These are phyloP conservation scores for Loris lydekkerianus DNA, from an alignment of 2,797 vertebrate species.

Conservation along the genomic window DNA sequence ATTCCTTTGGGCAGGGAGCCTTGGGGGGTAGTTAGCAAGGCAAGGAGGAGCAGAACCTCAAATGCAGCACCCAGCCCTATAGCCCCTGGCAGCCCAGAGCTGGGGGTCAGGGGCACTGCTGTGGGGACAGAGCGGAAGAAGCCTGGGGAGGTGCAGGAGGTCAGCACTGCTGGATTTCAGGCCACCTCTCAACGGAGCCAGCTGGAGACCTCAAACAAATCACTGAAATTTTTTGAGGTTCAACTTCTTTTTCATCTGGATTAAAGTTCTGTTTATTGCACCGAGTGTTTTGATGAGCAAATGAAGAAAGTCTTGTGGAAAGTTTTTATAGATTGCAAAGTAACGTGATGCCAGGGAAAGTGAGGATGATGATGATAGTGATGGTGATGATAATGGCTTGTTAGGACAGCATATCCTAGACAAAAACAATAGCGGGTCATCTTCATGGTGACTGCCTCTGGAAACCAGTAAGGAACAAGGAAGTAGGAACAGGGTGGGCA, in stretches of 20 bases:
- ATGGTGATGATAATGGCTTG: neutral
- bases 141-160: neutral
- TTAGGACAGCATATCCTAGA: neutral
- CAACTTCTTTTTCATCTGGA: neutral
- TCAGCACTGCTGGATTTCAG: neutral
- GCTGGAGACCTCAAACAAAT: neutral
- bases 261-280: neutral
- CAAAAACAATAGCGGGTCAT: neutral
- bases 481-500: fast-evolving
- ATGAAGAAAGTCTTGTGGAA: neutral
- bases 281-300: neutral
- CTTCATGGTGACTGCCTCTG: neutral
- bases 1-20: conserved; percentile 77
- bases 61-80: neutral
- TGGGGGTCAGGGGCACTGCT: neutral
- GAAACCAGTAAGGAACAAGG: neutral
- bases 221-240: neutral
- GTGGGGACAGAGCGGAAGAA: neutral
- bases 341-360: neutral
- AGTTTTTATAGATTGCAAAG: neutral
- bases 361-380: neutral
- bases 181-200: neutral
- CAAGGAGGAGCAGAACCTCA: conserved; percentile 1
- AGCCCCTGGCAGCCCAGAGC: neutral
- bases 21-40: conserved; percentile 57